These are phyloP conservation scores for Danaus melanippus DNA, from an alignment of 1,140 invertebrate genomes.

Conservation along the genomic window DNA sequence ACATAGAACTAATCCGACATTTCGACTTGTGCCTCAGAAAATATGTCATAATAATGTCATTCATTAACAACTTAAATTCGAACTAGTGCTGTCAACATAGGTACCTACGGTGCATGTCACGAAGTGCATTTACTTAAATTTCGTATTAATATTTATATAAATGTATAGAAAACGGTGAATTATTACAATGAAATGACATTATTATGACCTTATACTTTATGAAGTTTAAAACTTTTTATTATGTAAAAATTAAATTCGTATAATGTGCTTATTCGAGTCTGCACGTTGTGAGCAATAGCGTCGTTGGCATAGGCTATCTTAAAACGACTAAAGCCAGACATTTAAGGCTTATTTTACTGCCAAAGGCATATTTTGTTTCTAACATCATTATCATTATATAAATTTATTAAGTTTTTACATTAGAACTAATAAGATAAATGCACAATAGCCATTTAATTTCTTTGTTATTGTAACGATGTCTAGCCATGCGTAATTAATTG, in stretches of 20 bases:
- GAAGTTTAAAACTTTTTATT: slow-evolving; percentile 30
- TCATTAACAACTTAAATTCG: slow-evolving; percentile 2
- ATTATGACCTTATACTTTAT: slow-evolving; percentile 26
- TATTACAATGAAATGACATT: neutral
- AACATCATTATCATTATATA: no score
- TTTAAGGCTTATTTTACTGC: slow-evolving; percentile 9
- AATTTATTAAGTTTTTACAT: no score
- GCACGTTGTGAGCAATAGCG: slow-evolving; percentile 30
- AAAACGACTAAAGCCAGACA: slow-evolving; percentile 12
- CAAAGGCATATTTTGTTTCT: neutral
- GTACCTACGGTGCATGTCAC: slow-evolving; percentile 1
- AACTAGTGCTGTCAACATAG: neutral
- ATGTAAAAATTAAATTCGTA: slow-evolving; percentile 42
- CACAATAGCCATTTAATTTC: no score
- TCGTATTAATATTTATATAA: slow-evolving; percentile 1
- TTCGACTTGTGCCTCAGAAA: slow-evolving; percentile 17
- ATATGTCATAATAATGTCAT: slow-evolving; percentile 16
- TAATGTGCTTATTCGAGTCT: slow-evolving; percentile 34
- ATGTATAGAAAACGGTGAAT: neutral
- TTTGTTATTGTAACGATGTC: no score
- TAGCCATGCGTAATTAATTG: no score
- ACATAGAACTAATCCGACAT: slow-evolving; percentile 22
- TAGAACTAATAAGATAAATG: no score
- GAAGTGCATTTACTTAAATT: neutral
- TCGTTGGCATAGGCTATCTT: slow-evolving; percentile 13